These are phyloP conservation scores for Ptilorrhoa leucosticta DNA, from an alignment of 2,113 vertebrate genomes.

Conservation along the genomic window DNA sequence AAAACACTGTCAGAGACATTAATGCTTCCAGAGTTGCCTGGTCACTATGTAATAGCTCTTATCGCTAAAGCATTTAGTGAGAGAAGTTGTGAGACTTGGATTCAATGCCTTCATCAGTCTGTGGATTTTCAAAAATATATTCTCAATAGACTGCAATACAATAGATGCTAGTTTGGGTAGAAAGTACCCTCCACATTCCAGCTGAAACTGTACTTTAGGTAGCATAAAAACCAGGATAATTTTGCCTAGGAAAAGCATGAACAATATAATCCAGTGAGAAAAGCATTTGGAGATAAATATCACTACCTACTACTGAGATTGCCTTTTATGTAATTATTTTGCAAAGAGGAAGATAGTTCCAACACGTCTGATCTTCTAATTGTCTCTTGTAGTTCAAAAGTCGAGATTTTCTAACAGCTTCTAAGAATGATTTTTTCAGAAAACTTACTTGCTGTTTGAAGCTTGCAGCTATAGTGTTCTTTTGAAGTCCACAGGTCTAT, in stretches of 20 bases:
- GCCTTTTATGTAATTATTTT: neutral
- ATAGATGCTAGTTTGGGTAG: neutral
- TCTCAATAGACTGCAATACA: neutral
- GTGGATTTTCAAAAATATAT: neutral
- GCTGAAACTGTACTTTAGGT: neutral
- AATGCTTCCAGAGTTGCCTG: neutral
- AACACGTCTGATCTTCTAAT: conserved; percentile 19
- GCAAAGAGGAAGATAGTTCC: neutral
- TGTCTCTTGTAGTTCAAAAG: neutral
- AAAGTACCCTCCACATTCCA: neutral
- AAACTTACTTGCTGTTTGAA: neutral
- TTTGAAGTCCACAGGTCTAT: conserved; percentile 5
- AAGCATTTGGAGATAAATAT: neutral
- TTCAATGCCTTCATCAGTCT: neutral
- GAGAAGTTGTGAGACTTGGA: neutral
- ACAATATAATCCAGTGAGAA: neutral
- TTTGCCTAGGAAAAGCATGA: neutral
- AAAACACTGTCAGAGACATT: neutral
- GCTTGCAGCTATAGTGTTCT: neutral
- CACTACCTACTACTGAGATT: neutral
- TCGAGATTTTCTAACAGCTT: neutral
- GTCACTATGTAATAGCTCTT: neutral
- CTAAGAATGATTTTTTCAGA: neutral
- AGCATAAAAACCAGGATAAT: neutral
- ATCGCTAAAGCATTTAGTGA: neutral